Conservation (phyloP, 2,797 vertebrate genomes). For the Poeciliopsis gracilis region DNA sequence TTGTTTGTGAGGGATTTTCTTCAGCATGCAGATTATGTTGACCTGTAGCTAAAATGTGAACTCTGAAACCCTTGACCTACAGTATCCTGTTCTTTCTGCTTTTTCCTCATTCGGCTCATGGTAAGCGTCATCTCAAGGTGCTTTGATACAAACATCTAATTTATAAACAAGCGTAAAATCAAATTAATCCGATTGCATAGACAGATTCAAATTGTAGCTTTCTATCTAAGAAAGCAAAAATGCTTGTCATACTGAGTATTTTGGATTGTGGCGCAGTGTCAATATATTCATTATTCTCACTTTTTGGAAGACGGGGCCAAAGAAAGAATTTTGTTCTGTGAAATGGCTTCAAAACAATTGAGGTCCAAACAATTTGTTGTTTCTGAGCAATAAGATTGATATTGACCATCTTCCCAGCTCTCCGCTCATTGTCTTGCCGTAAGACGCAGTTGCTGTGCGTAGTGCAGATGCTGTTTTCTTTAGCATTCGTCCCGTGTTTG, state of each 20-base stretch:
- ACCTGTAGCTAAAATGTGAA: conserved; percentile 24
- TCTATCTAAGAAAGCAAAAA: neutral
- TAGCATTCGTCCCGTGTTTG: conserved; percentile 9
- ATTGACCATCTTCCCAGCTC: neutral
- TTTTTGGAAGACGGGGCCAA: neutral
- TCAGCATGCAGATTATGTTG: conserved; percentile 18
- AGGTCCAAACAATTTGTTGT: neutral
- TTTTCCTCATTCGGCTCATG: neutral
- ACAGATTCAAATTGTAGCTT: neutral
- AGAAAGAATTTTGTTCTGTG: neutral
- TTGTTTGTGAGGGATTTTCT: conserved; percentile 35
- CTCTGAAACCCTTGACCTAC: conserved; percentile 29
- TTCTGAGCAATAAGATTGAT: neutral
- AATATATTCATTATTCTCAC: neutral
- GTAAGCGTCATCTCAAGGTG: neutral
- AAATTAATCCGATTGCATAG: neutral
- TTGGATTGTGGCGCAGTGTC: neutral
- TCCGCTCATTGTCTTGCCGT: neutral
- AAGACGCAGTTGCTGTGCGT: neutral
- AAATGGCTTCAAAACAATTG: neutral
- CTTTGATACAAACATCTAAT: neutral
- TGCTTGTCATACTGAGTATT: neutral
- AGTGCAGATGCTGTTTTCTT: conserved; percentile 14
- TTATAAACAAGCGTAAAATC: neutral
- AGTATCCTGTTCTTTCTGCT: neutral